Evolutionary conservation across 2,113 vertebrate genomes (phyloP).

Genomic region (Psammodynastes pulverulentus): DNA sequence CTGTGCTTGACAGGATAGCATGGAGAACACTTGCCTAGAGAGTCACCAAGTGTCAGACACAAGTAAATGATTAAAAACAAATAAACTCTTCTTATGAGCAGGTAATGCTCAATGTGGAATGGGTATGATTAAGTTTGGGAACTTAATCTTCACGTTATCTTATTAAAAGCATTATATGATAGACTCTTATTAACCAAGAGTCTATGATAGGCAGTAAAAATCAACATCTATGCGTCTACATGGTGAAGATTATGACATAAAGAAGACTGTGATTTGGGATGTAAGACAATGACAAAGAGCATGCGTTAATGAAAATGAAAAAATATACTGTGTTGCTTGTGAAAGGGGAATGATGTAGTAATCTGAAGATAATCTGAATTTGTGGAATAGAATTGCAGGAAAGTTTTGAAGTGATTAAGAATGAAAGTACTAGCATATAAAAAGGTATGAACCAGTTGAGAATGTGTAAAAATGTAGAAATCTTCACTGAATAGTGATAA

Average conservation of each 20-base stretch:
- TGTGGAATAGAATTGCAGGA: background rate
- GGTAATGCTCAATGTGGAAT: background rate
- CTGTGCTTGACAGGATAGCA: background rate
- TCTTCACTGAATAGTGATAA: background rate
- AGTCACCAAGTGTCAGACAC: background rate
- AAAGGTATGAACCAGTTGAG: background rate
- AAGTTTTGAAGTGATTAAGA: background rate
- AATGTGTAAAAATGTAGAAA: background rate
- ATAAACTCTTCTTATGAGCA: background rate
- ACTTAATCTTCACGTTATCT: background rate
- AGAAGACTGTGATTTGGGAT: background rate
- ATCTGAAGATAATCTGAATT: background rate
- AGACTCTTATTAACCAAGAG: background rate
- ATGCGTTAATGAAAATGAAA: background rate
- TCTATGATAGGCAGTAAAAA: background rate
- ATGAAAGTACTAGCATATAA: background rate
- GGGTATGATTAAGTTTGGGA: background rate
- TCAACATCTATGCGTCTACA: background rate
- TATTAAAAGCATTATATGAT: background rate
- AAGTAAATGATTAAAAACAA: background rate
- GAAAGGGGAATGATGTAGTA: background rate
- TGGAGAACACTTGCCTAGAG: background rate
- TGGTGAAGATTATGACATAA: background rate
- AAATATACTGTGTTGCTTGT: background rate
- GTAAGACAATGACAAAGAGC: background rate